These are phyloP conservation scores for Elachura formosa DNA, from an alignment of 2,113 vertebrate genomes.

Conservation along the genomic window DNA sequence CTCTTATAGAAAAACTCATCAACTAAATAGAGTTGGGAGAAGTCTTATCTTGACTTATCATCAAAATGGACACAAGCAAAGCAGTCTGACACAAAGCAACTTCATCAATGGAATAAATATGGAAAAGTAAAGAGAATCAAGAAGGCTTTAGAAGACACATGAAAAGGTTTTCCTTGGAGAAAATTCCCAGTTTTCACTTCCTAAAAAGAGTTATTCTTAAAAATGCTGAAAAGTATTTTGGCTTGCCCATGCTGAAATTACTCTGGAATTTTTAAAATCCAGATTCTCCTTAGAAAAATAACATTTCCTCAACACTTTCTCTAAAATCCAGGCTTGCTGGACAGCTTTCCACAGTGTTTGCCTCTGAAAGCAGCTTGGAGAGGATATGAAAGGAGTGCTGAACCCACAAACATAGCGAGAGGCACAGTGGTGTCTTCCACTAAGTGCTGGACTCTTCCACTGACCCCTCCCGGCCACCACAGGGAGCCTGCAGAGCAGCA, in stretches of 20 bases:
- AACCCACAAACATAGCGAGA: background rate
- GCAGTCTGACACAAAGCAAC: background rate
- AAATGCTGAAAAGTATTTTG: background rate
- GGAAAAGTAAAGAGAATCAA: background rate
- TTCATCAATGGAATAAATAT: background rate
- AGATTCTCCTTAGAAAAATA: background rate
- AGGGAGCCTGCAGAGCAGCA: background rate
- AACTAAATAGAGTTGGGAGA: background rate
- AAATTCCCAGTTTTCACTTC: background rate
- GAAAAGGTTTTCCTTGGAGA: background rate
- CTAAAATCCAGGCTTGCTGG: background rate
- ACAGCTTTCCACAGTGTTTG: background rate
- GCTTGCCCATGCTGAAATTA: background rate
- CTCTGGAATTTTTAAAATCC: background rate
- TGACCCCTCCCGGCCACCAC: accelerated
- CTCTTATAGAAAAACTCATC: background rate
- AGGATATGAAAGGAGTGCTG: background rate
- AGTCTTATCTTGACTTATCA: background rate
- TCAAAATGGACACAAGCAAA: background rate
- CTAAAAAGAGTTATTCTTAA: background rate
- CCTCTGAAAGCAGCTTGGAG: background rate
- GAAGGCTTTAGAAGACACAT: background rate
- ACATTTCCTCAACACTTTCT: background rate
- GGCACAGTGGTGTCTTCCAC: background rate
- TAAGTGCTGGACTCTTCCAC: background rate